phyloP scores from a whole-genome alignment of 2,797 vertebrate species.

The Rousettus madagascariensis region DNA sequence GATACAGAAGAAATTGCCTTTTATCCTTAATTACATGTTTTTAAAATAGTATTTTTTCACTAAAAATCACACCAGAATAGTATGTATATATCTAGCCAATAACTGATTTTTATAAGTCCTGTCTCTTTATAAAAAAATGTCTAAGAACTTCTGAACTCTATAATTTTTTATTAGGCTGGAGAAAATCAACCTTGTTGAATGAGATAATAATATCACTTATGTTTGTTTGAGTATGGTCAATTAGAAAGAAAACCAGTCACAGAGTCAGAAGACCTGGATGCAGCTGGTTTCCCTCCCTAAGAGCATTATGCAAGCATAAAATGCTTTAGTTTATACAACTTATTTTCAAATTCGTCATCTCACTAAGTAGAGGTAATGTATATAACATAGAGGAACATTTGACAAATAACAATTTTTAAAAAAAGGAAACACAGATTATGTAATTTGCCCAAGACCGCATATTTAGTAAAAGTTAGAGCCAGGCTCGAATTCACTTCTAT shows the following conservation, averaged over 20 bases:
- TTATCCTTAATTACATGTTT: slow-evolving; percentile 1
- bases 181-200: background rate
- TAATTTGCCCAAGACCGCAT: background rate
- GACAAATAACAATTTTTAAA: background rate
- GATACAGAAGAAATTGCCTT: background rate
- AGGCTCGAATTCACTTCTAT: background rate
- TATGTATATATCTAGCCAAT: background rate
- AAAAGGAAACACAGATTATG: background rate
- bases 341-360: background rate
- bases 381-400: background rate
- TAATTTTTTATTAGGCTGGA: background rate
- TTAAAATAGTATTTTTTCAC: background rate
- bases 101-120: background rate
- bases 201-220: background rate
- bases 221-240: background rate
- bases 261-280: background rate
- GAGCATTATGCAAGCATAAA: background rate
- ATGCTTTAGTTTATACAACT: background rate
- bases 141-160: background rate
- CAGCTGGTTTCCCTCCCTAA: background rate
- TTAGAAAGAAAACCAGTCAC: background rate
- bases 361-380: background rate
- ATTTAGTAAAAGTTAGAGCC: background rate
- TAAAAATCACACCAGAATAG: background rate
- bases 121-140: background rate